Evolutionary conservation across 2,888 invertebrate genomes (phyloP).

Genomic region (Dromius quadrimaculatus): DNA sequence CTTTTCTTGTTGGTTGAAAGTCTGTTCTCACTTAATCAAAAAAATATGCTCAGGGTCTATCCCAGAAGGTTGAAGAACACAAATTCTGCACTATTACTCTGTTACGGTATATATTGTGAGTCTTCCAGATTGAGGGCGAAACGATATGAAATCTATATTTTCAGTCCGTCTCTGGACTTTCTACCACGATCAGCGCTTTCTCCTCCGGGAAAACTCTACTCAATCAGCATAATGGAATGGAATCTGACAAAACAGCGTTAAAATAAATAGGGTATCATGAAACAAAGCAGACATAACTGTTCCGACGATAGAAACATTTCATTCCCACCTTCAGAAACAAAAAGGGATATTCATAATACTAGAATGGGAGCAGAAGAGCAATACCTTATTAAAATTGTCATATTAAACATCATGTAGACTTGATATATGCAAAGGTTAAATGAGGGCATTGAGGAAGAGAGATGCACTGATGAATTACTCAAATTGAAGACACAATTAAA

Average conservation of each 20-base stretch:
- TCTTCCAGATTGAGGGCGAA: too few relatives aligned
- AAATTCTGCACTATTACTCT: too few relatives aligned
- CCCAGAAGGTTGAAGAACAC: too few relatives aligned
- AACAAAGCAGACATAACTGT: conserved; percentile 14
- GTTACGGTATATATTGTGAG: too few relatives aligned
- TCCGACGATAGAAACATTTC: conserved; percentile 14
- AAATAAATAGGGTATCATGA: conserved; percentile 35
- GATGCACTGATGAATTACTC: background rate
- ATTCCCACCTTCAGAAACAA: conserved; percentile 23
- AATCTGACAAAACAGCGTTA: conserved; percentile 38
- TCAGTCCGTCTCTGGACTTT: too few relatives aligned
- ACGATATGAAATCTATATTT: too few relatives aligned
- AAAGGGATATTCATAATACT: conserved; percentile 32
- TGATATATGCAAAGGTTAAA: conserved; percentile 14
- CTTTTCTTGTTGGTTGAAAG: too few relatives aligned
- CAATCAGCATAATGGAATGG: conserved; percentile 50
- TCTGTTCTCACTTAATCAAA: too few relatives aligned
- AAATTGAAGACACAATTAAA: conserved; percentile 14
- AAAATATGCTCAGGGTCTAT: too few relatives aligned
- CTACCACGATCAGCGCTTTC: background rate
- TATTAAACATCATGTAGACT: background rate
- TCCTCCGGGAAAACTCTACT: conserved; percentile 8
- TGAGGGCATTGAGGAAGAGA: conserved; percentile 1
- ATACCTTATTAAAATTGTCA: too few relatives aligned
- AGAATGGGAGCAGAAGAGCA: too few relatives aligned